phyloP scores from a whole-genome alignment of 1,140 invertebrate genomes.

The Bombus fervidus region DNA sequence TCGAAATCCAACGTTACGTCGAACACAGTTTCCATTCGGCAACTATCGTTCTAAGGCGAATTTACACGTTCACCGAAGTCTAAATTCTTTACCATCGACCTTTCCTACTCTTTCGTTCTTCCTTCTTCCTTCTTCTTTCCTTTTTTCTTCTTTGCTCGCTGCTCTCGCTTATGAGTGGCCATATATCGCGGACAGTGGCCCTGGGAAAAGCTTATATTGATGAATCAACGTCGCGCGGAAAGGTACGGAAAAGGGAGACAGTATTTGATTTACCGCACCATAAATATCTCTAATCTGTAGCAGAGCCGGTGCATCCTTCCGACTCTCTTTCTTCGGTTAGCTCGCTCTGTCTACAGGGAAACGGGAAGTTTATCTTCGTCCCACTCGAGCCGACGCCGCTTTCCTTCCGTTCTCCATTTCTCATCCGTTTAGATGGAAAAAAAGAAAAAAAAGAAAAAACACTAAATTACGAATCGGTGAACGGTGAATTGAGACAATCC shows the following conservation, averaged over 20 bases:
- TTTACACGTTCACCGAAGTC: not conserved
- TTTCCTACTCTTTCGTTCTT: not conserved
- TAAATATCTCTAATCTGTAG: conserved; percentile 77
- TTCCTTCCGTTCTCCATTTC: conserved; percentile 56
- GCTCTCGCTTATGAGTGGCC: conserved; percentile 17
- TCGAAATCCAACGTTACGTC: conserved; percentile 21
- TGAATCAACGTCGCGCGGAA: conserved; percentile 62
- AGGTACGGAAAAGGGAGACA: conserved; percentile 57
- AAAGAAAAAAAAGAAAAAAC: not conserved
- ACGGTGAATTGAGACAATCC: conserved; percentile 36
- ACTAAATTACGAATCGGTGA: conserved; percentile 41
- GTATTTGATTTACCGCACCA: conserved; percentile 76
- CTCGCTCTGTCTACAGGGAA: not conserved
- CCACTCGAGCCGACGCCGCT: conserved; percentile 36
- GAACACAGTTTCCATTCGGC: conserved; percentile 8
- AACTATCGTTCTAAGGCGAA: not conserved
- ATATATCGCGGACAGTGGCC: conserved; percentile 31
- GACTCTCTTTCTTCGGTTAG: conserved; percentile 36
- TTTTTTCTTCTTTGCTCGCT: not conserved
- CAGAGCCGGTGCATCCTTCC: conserved; percentile 45
- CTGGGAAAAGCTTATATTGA: conserved; percentile 63
- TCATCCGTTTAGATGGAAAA: conserved; percentile 32
- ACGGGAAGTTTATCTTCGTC: conserved; percentile 12
- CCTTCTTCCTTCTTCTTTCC: not conserved
- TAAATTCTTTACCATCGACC: conserved; percentile 3